Conservation (phyloP, 1,140 invertebrate genomes). For the Drosophila carrolli region DNA sequence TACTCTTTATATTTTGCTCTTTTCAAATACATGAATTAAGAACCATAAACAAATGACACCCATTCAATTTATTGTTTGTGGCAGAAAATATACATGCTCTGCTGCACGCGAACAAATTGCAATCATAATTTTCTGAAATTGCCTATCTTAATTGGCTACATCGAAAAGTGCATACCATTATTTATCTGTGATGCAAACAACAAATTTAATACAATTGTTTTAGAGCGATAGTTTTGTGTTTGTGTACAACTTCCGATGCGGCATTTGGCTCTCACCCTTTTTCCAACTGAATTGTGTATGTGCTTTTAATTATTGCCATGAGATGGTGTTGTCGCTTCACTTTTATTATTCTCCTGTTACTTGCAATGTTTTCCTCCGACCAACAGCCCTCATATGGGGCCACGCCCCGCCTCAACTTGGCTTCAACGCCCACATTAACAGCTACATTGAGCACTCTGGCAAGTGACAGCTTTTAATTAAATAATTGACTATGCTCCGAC, state of each 20-base stretch:
- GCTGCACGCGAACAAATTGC: background rate
- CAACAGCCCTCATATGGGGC: background rate
- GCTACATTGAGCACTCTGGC: slow-evolving; percentile 36
- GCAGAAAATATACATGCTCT: background rate
- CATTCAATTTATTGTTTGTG: background rate
- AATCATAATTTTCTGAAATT: background rate
- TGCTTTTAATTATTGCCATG: slow-evolving; percentile 74
- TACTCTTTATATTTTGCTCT: too few relatives aligned
- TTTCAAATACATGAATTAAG: too few relatives aligned
- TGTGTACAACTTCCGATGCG: slow-evolving; percentile 6
- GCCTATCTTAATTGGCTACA: background rate
- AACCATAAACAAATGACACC: too few relatives aligned
- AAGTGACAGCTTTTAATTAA: slow-evolving; percentile 79
- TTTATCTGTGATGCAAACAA: background rate
- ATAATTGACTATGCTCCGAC: slow-evolving; percentile 63
- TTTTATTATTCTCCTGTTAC: slow-evolving; percentile 48
- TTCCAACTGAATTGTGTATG: slow-evolving; percentile 42
- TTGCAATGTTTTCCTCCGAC: slow-evolving; percentile 18
- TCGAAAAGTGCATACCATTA: background rate
- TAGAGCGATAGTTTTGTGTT: background rate
- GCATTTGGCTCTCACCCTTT: slow-evolving; percentile 27
- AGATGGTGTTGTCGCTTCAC: slow-evolving; percentile 36
- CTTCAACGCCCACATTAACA: slow-evolving; percentile 51
- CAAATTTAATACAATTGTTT: background rate
- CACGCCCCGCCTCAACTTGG: slow-evolving; percentile 15